These are phyloP conservation scores for Barypeithes pellucidus DNA, from an alignment of 2,888 invertebrate species.

Conservation along the genomic window DNA sequence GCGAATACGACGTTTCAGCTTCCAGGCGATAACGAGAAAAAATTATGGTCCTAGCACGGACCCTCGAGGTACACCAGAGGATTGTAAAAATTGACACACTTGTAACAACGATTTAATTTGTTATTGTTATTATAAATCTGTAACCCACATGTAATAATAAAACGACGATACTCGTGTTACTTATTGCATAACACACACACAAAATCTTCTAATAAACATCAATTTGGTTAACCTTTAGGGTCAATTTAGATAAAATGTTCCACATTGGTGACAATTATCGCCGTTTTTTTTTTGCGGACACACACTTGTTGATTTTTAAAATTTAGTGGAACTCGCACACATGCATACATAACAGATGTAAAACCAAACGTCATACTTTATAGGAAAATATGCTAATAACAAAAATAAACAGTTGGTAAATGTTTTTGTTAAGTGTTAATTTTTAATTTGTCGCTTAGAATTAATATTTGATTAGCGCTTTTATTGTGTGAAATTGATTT, in stretches of 20 bases:
- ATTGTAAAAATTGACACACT: no score
- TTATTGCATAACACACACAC: neutral
- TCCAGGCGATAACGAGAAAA: no score
- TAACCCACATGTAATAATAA: no score
- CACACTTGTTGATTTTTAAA: conserved; percentile 1
- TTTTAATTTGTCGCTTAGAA: conserved; percentile 11
- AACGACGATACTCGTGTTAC: neutral
- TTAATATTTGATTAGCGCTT: neutral
- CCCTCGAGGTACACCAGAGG: no score
- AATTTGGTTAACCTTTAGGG: conserved; percentile 42
- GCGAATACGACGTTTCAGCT: no score
- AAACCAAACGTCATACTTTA: conserved; percentile 4
- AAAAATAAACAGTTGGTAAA: conserved; percentile 16
- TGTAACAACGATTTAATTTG: no score
- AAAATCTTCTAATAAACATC: conserved; percentile 29
- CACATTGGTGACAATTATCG: conserved; percentile 5
- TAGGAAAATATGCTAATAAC: conserved; percentile 11
- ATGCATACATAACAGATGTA: conserved; percentile 9
- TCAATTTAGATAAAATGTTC: conserved; percentile 18
- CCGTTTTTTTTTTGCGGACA: neutral
- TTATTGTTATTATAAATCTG: no score
- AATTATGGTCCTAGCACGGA: no score
- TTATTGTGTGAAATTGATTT: neutral
- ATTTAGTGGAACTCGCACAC: neutral
- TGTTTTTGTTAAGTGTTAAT: neutral